Base-by-base conservation (phyloP, 2,888 invertebrate genomes). In the Alitta virens region DNA sequence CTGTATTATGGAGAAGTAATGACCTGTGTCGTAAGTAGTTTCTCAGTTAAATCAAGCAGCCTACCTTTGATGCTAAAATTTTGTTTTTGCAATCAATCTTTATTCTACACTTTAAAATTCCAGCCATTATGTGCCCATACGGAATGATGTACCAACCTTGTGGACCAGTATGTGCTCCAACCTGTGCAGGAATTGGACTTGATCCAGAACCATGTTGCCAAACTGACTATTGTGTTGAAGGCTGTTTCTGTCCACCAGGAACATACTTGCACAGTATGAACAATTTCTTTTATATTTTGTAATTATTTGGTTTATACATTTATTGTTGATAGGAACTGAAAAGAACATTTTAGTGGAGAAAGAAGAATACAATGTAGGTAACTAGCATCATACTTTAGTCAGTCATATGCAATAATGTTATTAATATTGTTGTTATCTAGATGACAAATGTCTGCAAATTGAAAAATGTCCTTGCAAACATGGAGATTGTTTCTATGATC, bases 91-190 rank as follows among this genome's bases (percentile, higher is more conserved):
- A n/a, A n/a, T n/a, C n/a, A n/a, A n/a, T n/a, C n/a, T n/a, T n/a
- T n/a, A n/a, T n/a, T n/a, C n/a, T n/a, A 33, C 33, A 33, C 12
- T 33, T 33, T 33, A 33, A n/a, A 33, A 33, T 33, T 33, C 5
- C 77, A 92, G 92, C 94, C 0, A 90, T 94, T 84, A 92, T 94
- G 81, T 94, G 94, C 73, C 91, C 92, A 77, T 88, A 89, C 70
- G 91, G 91, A 68, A 87, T 90, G 0, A 86, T 86, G 63, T 94
- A 94, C 82, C 87, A 87, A 63, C 86, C 91, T 0, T 94, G 94
- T 75, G 85, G 92, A n/a, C 86, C 90, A 0, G 86, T 91, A 0
- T 94, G 94, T 72, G 91, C 92, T 0, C 83, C 86, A 2, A 92
- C 91, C 0, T 94, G 94, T 75, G 56, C 56, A n/a, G 65, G 72